Base-by-base conservation (phyloP, 2,888 invertebrate genomes). In the Himalopsyche anomala region DNA sequence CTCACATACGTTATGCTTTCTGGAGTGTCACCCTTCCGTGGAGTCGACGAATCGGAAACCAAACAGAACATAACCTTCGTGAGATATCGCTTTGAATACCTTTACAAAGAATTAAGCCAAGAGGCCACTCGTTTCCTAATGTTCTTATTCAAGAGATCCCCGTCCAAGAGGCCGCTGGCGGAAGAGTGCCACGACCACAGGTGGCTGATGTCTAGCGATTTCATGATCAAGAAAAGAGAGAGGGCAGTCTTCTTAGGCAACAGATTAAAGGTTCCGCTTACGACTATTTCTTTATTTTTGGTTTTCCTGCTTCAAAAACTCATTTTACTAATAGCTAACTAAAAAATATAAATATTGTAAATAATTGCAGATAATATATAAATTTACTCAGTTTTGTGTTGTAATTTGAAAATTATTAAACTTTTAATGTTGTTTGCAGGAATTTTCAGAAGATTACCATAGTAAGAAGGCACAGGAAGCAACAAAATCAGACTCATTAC, bases 101-200 rank as follows among this genome's bases (percentile, higher is more conserved):
- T 99, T 12, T 99, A 96, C 91, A 98, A 97, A 91, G 99, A 99
- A 92, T 96, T 98, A 84, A 98, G 98, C 69, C 98, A 98, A 92
- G 98, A 98, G 91, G 97, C 96, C 6, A 96, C 97, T 8, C 94
- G 98, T 89, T 99, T 99, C 94, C 95, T 99, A 89, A 99, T 98
- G 97, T 96, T 97, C 91, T 93, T 99, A 88, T 97, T 99, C 93
- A 99, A 99, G 93, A 96, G 98, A 90, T 96, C 97, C 89, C 98
- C 99, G 54, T 95, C 96, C 97, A 99, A 99, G 95, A 94, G 99
- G 90, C 98, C 99, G 88, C 95, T 96, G 81, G 96, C 97, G 0
- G 99, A 99, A 91, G 99, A 99, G 92, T 98, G 98, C 90, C 95
- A 97, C 91, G 98, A 99, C 91, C 98, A 99, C 92, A 96, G 98